Base-by-base conservation (phyloP, 1,140 invertebrate genomes). In the Aphidius gifuensis region DNA sequence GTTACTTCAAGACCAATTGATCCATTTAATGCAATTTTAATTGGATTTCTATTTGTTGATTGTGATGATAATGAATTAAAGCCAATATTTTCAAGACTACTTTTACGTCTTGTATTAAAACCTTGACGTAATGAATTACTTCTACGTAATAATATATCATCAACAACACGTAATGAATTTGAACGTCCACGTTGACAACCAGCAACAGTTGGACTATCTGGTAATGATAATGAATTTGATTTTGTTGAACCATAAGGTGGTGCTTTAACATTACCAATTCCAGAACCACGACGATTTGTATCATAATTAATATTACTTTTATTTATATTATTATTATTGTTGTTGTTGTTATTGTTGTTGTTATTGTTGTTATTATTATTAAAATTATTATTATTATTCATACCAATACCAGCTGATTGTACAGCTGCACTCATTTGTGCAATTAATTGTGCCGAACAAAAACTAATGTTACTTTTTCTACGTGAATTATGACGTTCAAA, bases 401-500 rank as follows among this genome's bases (percentile, higher is more conserved):
- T 84, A 71, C 66, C 87, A 71, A 72, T 84, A 83, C 77, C 82
- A 71, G 79, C 80, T 39, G 76, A 74, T 3, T 78, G 74, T 5
- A 80, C 79, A 4, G 80, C 84, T 8, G 86, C 84, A 70, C 85
- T 86, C 79, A 90, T 85, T 62, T 90, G 84, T 0, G 79, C 73
- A 16, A 89, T 84, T 56, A 85, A 66, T 50, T 83, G 84, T 68
- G 90, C 88, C 44, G 90, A 92, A 73, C 90, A 93, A 78, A 93
- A 93, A 69, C 92, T 93, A 66, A 95, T 93, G 80, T 94, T 92
- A 45, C 91, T 93, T 77, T 93, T 93, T n/a, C 92, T 83, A 2
- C 92, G 82, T 44, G 90, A 92, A 75, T 95, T 95, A 80, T 94
- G 92, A 4, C 92, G 82, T 71, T 94, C 93, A 77, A 96, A 96